Evolutionary conservation across 2,888 invertebrate genomes (phyloP).

Genomic region (Pherbina coryleti): DNA sequence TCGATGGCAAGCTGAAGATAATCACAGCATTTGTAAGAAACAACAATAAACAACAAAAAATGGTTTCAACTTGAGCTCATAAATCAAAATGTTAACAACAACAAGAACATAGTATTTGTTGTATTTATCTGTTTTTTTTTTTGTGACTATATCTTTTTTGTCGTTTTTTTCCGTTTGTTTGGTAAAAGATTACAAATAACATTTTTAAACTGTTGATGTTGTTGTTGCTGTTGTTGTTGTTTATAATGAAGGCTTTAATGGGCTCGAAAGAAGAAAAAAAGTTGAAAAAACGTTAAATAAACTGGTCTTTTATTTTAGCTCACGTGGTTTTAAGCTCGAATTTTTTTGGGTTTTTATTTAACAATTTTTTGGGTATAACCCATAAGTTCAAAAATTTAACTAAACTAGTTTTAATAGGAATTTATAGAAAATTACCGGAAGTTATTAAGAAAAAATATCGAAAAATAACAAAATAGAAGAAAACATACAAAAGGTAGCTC

Average conservation of each 20-base stretch:
- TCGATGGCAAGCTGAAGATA: no score
- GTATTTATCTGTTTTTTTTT: constrained; percentile 4
- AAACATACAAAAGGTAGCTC: no score
- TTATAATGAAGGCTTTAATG: constrained; percentile 15
- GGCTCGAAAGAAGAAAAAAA: background rate
- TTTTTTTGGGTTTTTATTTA: background rate
- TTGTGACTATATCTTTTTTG: background rate
- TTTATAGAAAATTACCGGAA: constrained; percentile 62
- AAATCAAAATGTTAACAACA: constrained; percentile 26
- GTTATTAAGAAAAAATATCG: constrained; percentile 45
- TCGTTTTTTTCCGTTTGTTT: constrained; percentile 6
- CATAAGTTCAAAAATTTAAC: background rate
- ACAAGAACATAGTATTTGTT: background rate
- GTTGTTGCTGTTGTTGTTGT: constrained; percentile 5
- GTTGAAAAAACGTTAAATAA: background rate
- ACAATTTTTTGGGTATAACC: background rate
- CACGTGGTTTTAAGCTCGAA: constrained; percentile 5
- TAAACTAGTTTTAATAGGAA: background rate
- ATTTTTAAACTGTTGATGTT: background rate
- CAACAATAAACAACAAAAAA: background rate
- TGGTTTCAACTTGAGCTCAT: constrained; percentile 12
- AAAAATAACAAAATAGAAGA: no score
- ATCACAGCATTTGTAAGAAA: background rate
- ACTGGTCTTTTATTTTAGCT: background rate
- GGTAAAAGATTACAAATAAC: constrained; percentile 21